Conservation (phyloP, 2,888 invertebrate species). For the Petrolisthes manimaculis region DNA sequence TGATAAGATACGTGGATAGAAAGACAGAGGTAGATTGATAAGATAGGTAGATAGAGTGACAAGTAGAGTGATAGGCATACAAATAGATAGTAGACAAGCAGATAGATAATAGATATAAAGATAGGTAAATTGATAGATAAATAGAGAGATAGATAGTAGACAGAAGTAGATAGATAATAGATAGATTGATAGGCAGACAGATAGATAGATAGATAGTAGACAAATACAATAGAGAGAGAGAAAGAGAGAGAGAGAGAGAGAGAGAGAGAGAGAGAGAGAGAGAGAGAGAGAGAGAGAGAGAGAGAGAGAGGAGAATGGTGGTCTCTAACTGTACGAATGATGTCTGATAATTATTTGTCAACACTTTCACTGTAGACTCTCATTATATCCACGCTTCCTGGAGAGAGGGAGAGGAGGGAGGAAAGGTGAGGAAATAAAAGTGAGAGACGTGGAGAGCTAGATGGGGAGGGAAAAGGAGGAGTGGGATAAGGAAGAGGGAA, state of each 20-base stretch:
- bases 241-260: neutral
- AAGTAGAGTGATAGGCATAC: neutral
- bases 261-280: neutral
- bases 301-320: neutral
- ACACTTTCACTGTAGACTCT: no score
- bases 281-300: neutral
- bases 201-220: neutral
- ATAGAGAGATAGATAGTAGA: neutral
- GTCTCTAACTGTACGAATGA: no score
- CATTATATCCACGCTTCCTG: no score
- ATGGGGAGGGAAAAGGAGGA: conserved; percentile 11
- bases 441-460: neutral
- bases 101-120: neutral
- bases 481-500: neutral
- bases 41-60: neutral
- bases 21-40: neutral
- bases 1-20: neutral
- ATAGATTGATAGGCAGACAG: neutral
- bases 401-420: neutral
- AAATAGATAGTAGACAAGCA: neutral
- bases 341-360: no score
- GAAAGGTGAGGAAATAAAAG: neutral
- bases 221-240: neutral
- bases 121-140: neutral
- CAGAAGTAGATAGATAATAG: neutral